Conservation (phyloP, 2,113 vertebrate genomes). For the Thunnus thynnus region DNA sequence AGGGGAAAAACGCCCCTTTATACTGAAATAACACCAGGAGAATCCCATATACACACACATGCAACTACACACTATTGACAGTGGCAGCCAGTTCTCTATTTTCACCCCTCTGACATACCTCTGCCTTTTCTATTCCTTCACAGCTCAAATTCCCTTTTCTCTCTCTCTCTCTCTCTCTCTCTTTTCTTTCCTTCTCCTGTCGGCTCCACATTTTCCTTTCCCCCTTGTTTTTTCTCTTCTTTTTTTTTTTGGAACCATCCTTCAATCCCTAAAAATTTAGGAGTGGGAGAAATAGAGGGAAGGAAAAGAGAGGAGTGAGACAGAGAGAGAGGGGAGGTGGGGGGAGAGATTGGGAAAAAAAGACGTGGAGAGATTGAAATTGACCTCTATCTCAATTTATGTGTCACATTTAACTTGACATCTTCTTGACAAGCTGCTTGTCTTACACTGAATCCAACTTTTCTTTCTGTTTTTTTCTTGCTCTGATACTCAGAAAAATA, state of each 20-base stretch:
- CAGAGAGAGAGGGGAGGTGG: background rate
- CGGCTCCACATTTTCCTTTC: slow-evolving; percentile 35
- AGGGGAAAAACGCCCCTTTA: slow-evolving; percentile 39
- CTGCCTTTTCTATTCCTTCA: slow-evolving; percentile 11
- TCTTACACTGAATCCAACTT: too few relatives aligned
- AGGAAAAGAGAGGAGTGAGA: slow-evolving; percentile 5
- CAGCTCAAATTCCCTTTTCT: background rate
- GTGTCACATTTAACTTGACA: too few relatives aligned
- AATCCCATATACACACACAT: slow-evolving; percentile 18
- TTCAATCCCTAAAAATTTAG: slow-evolving; percentile 15
- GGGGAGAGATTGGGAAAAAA: background rate
- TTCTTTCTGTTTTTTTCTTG: too few relatives aligned
- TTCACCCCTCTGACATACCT: slow-evolving; percentile 41
- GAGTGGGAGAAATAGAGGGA: background rate
- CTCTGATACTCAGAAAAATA: too few relatives aligned
- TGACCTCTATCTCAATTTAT: background rate
- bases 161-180: background rate
- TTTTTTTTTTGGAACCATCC: slow-evolving; percentile 10
- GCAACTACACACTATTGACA: slow-evolving; percentile 43
- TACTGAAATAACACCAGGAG: slow-evolving; percentile 19
- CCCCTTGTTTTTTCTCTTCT: slow-evolving; percentile 24
- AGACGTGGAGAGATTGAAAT: background rate
- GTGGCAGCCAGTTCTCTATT: slow-evolving; percentile 46
- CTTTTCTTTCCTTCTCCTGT: background rate
- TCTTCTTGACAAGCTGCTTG: too few relatives aligned